Percentiles rank a stretch among this genome's conserved stretches.
Evolutionary conservation across 2,113 vertebrate species (phyloP).

Genomic region (Erpornis zantholeuca): DNA sequence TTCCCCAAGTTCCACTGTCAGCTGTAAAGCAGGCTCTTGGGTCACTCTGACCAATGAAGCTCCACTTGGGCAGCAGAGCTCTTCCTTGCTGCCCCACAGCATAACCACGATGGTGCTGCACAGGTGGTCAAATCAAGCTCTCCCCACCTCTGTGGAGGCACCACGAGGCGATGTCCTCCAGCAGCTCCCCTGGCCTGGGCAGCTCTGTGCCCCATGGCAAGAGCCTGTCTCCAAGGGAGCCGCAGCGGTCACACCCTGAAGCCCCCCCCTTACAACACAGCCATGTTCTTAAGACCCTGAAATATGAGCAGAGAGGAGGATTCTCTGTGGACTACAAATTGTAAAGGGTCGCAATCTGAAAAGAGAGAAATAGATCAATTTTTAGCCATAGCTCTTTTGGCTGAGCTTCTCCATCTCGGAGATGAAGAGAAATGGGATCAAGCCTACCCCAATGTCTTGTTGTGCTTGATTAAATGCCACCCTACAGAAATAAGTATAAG

Average conservation of each 20-base stretch:
- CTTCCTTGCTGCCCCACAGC: no score
- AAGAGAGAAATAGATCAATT: background rate
- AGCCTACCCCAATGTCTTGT: background rate
- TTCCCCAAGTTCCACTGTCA: background rate
- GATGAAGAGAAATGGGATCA: background rate
- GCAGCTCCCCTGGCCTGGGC: background rate
- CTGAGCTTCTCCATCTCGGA: background rate
- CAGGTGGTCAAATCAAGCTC: background rate
- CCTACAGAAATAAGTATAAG: background rate
- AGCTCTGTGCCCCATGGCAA: background rate
- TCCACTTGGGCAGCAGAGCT: background rate
- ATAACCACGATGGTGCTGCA: fast-evolving
- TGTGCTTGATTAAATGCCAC: background rate
- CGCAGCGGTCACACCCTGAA: background rate
- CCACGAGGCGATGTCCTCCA: fast-evolving
- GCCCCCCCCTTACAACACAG: background rate
- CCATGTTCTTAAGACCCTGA: background rate
- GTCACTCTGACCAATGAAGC: background rate
- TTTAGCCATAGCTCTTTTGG: background rate
- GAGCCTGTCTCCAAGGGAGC: fast-evolving
- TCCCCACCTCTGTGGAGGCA: fast-evolving
- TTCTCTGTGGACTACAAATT: background rate
- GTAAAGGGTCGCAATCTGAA: background rate
- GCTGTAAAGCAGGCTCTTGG: background rate
- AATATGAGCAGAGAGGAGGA: background rate